A percentile compares a stretch with the other conserved stretches of the same genome.
phyloP scores from a whole-genome alignment of 2,113 vertebrate genomes.

The Dolichotis patagonum region DNA sequence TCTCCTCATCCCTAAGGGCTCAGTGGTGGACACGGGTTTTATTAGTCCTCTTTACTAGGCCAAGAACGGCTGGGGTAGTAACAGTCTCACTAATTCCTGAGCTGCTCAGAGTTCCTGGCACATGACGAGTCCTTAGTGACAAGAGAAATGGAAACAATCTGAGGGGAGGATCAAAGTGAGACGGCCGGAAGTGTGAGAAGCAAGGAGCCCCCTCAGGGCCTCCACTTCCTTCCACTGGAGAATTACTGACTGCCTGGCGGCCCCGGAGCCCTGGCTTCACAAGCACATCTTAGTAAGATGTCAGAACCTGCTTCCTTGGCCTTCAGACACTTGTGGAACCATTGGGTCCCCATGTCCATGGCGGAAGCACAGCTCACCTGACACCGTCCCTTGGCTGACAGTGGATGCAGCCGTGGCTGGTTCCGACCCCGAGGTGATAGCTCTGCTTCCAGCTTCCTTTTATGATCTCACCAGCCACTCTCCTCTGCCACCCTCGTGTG shows the following conservation, averaged over 20 bases:
- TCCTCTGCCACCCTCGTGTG: not conserved
- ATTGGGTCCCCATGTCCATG: not conserved
- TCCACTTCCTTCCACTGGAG: not conserved
- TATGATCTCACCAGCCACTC: not conserved
- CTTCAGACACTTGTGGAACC: not conserved
- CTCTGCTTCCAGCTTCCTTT: not conserved
- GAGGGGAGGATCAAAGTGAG: not conserved
- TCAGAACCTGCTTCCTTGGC: not conserved
- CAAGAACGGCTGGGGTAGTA: not conserved
- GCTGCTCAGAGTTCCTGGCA: not conserved
- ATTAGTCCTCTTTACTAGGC: not conserved
- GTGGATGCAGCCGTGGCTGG: not conserved
- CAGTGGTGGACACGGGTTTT: not conserved
- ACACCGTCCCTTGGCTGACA: not conserved
- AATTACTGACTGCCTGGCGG: not conserved
- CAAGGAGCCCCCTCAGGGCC: not conserved
- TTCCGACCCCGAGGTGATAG: not conserved
- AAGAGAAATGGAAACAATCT: not conserved
- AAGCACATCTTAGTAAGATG: not conserved
- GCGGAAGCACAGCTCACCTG: not conserved
- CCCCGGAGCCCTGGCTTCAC: not conserved
- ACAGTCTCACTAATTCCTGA: not conserved
- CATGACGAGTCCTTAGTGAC: not conserved
- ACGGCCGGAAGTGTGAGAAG: not conserved
- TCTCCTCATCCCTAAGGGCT: not conserved